Conservation (phyloP, 2,888 invertebrate genomes). For the Clusia tigrina region DNA sequence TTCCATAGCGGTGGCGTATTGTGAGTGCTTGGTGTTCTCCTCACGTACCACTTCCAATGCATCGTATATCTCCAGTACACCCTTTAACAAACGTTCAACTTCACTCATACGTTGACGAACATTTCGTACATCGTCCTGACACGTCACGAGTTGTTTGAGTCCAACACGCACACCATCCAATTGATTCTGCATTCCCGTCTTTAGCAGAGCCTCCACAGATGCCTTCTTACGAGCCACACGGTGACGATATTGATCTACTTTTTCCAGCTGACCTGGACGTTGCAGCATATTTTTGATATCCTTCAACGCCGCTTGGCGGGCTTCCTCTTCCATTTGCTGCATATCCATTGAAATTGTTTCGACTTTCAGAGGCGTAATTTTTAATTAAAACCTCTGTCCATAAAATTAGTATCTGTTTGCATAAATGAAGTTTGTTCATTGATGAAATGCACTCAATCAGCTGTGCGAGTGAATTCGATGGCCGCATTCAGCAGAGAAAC, state of each 20-base stretch:
- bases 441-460: too few relatives aligned
- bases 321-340: constrained; percentile 79
- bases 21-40: constrained; percentile 94
- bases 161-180: constrained; percentile 96
- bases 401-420: too few relatives aligned
- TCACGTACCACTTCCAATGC: constrained; percentile 86
- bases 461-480: too few relatives aligned
- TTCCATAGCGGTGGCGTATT: constrained; percentile 97
- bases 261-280: constrained; percentile 94
- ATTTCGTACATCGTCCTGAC: constrained; percentile 84
- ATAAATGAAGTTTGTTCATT: too few relatives aligned
- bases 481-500: too few relatives aligned
- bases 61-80: constrained; percentile 81
- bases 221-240: constrained; percentile 62
- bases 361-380: too few relatives aligned
- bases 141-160: constrained; percentile 85
- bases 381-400: too few relatives aligned
- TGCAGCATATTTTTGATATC: constrained; percentile 93
- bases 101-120: constrained; percentile 76
- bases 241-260: constrained; percentile 68
- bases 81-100: constrained; percentile 77
- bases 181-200: constrained; percentile 98
- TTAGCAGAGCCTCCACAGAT: constrained; percentile 68
- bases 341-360: constrained; percentile 60
- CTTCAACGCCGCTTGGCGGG: constrained; percentile 79